Evolutionary conservation across 2,113 vertebrate species (phyloP).

Genomic region (Onychostruthus taczanowskii): DNA sequence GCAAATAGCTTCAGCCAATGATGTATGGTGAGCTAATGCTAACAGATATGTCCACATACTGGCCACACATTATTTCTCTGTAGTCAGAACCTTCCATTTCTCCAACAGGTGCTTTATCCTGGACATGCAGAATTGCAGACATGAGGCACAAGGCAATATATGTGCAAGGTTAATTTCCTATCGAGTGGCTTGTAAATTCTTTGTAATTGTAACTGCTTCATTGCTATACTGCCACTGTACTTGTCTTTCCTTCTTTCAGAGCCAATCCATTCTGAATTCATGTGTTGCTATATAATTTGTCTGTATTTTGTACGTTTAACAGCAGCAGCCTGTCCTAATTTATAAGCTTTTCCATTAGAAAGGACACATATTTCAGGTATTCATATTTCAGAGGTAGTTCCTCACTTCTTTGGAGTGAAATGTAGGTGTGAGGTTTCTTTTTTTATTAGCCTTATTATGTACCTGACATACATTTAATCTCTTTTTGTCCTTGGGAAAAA

Average conservation of each 20-base stretch:
- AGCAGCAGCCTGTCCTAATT: conserved; percentile 7
- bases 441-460: conserved; percentile 71
- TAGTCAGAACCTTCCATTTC: background rate
- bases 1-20: background rate
- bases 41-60: background rate
- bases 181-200: background rate
- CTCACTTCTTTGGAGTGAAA: conserved; percentile 56
- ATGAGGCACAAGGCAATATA: background rate
- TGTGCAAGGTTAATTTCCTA: background rate
- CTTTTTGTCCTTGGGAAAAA: conserved; percentile 85
- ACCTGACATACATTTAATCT: conserved; percentile 83
- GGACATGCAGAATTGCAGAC: background rate
- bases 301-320: background rate
- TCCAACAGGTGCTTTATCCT: background rate
- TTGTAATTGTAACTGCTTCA: background rate
- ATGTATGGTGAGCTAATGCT: background rate
- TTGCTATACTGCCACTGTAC: background rate
- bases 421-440: background rate
- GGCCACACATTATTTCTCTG: background rate
- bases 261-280: background rate
- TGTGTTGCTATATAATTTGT: background rate
- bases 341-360: conserved; percentile 43
- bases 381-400: background rate
- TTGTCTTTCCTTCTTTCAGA: background rate
- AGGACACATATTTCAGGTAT: conserved; percentile 2